phyloP scores from a whole-genome alignment of 2,113 vertebrate genomes.

The Ifrita kowaldi region DNA sequence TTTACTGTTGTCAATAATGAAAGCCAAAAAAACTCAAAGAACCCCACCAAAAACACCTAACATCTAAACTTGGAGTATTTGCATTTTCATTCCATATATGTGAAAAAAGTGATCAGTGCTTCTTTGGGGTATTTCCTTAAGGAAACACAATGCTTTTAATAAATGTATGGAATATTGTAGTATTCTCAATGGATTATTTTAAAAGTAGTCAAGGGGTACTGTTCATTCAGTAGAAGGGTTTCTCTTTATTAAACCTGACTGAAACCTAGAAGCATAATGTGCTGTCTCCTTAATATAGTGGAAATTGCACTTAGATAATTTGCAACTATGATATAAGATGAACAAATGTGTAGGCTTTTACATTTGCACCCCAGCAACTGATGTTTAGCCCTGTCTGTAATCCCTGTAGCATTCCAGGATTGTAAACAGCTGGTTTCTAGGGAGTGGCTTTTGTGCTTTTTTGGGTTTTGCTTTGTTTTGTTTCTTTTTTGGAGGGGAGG shows the following conservation, averaged over 20 bases:
- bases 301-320: constrained; percentile 52
- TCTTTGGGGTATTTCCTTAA: neutral
- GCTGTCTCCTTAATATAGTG: constrained; percentile 18
- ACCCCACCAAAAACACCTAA: neutral
- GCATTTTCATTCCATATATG: neutral
- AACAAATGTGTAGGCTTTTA: neutral
- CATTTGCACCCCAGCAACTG: neutral
- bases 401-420: neutral
- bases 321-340: neutral
- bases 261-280: constrained; percentile 7
- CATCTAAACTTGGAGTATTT: neutral
- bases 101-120: neutral
- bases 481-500: accelerated
- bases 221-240: constrained; percentile 36
- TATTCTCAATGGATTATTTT: constrained; percentile 48
- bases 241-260: constrained; percentile 63
- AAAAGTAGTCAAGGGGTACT: constrained; percentile 34
- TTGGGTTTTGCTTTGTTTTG: neutral
- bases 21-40: neutral
- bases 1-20: constrained; percentile 50
- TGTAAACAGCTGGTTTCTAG: neutral
- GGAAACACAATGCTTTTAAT: neutral
- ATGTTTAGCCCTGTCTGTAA: neutral
- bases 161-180: constrained; percentile 28
- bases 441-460: neutral